These are phyloP conservation scores for Motacilla alba DNA, from an alignment of 2,113 vertebrate species.

Conservation along the genomic window DNA sequence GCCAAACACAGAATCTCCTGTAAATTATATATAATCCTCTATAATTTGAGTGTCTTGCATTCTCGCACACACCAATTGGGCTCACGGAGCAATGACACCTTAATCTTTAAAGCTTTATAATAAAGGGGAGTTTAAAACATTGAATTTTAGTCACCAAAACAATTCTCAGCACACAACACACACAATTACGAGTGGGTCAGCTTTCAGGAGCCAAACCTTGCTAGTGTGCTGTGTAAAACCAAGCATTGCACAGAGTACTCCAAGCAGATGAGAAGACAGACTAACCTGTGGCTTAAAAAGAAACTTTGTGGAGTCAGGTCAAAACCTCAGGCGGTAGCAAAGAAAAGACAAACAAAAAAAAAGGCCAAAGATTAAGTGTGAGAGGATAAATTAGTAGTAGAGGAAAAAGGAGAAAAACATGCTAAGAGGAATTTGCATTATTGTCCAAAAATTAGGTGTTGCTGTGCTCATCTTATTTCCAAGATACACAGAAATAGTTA, in stretches of 20 bases:
- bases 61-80: background rate
- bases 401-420: slow-evolving; percentile 20
- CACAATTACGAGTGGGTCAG: background rate
- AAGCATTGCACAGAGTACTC: slow-evolving; percentile 33
- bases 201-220: slow-evolving; percentile 25
- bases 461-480: background rate
- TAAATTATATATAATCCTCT: background rate
- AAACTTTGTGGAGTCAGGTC: slow-evolving; percentile 65
- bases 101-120: background rate
- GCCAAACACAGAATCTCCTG: background rate
- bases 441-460: background rate
- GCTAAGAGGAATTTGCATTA: background rate
- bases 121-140: background rate
- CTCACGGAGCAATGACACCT: background rate
- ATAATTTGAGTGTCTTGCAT: background rate
- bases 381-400: slow-evolving; percentile 56
- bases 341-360: slow-evolving; percentile 50
- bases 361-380: slow-evolving; percentile 58
- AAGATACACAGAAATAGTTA: background rate
- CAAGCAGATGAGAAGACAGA: slow-evolving; percentile 48
- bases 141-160: slow-evolving; percentile 3
- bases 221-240: background rate
- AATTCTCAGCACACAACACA: slow-evolving; percentile 12
- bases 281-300: slow-evolving; percentile 73
- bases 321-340: slow-evolving; percentile 68